Evolutionary conservation across 1,140 invertebrate species (phyloP).

Genomic region (Neodiprion lecontei): DNA sequence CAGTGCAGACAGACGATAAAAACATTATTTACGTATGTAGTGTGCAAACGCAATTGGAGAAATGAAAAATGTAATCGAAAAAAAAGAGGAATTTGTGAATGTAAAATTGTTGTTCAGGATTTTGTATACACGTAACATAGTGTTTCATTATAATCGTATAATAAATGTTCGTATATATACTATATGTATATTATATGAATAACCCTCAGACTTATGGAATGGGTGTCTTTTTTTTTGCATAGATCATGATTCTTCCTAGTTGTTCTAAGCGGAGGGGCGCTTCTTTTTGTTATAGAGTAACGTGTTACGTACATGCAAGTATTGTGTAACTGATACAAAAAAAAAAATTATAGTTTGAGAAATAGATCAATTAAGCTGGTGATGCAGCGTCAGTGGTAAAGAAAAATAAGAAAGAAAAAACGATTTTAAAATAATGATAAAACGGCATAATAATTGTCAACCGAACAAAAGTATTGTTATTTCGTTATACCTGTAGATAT

Average conservation of each 20-base stretch:
- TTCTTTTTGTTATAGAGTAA: background rate
- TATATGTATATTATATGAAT: background rate
- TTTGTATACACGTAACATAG: too few relatives aligned
- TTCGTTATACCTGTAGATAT: too few relatives aligned
- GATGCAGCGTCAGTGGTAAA: background rate
- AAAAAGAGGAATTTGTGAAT: background rate
- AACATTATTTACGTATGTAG: background rate
- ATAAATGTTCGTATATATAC: too few relatives aligned
- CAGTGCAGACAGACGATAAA: slow-evolving; percentile 17
- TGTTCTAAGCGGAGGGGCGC: slow-evolving; percentile 21
- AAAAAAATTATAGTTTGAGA: slow-evolving; percentile 12
- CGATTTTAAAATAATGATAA: background rate
- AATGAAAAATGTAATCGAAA: background rate
- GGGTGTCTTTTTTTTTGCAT: background rate
- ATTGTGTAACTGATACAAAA: background rate
- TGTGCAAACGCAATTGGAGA: background rate
- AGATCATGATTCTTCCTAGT: slow-evolving; percentile 7
- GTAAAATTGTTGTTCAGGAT: background rate
- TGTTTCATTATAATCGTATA: too few relatives aligned
- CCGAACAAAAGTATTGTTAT: too few relatives aligned
- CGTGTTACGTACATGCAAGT: background rate
- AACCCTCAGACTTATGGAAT: background rate
- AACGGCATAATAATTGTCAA: background rate
- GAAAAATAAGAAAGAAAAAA: slow-evolving; percentile 10
- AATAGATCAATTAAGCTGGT: slow-evolving; percentile 12